phyloP scores from a whole-genome alignment of 2,888 invertebrate genomes.

The Laspeyria flexula region DNA sequence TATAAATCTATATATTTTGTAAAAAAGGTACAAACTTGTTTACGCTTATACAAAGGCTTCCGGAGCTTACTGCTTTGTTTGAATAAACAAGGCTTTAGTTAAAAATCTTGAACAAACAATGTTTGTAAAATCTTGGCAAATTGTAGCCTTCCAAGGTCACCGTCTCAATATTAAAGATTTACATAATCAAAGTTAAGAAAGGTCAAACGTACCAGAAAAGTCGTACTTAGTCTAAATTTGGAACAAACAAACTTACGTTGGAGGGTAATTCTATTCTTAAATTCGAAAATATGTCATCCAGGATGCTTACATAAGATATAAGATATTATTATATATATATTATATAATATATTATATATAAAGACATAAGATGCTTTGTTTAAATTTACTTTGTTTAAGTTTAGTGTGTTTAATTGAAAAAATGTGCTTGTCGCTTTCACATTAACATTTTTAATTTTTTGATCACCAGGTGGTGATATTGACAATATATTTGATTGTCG shows the following conservation, averaged over 20 bases:
- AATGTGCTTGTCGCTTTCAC: no score
- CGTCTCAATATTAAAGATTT: conserved; percentile 31
- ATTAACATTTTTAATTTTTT: no score
- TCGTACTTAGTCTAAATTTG: conserved; percentile 21
- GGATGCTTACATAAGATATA: no score
- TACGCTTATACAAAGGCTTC: conserved; percentile 2
- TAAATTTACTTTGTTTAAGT: no score
- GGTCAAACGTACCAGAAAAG: conserved; percentile 18
- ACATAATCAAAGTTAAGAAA: conserved; percentile 33
- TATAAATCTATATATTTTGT: not conserved
- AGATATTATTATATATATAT: no score
- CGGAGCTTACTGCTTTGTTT: conserved; percentile 5
- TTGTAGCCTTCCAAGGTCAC: conserved; percentile 26
- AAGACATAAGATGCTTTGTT: no score
- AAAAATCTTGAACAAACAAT: conserved; percentile 18
- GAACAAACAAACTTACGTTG: conserved; percentile 5
- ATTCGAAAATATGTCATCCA: no score
- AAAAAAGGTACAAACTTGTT: conserved; percentile 8
- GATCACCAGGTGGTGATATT: no score
- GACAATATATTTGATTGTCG: no score
- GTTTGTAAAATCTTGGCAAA: conserved; percentile 25
- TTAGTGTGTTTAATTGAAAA: no score
- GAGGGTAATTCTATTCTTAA: no score
- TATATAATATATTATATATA: no score
- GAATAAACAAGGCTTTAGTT: conserved; percentile 16